Conservation (phyloP, 2,113 vertebrate genomes). For the Myiozetetes cayanensis region DNA sequence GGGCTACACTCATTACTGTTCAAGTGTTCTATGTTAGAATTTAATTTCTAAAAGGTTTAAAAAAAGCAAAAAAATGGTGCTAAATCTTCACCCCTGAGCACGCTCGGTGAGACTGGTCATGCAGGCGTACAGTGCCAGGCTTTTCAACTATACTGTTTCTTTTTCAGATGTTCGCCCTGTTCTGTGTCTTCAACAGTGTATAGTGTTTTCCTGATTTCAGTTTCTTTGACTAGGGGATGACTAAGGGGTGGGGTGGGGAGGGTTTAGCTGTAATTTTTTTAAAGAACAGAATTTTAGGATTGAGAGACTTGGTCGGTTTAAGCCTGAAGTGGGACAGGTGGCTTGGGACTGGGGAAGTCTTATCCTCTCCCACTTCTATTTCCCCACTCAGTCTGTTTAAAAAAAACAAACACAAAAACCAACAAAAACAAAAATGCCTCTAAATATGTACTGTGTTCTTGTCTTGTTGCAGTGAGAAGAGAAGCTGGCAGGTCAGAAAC, state of each 20-base stretch:
- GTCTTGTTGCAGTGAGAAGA: slow-evolving; percentile 51
- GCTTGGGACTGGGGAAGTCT: slow-evolving; percentile 64
- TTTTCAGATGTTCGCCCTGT: slow-evolving; percentile 74
- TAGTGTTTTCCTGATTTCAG: slow-evolving; percentile 64
- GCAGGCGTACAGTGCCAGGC: slow-evolving; percentile 75
- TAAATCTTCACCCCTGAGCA: slow-evolving; percentile 80
- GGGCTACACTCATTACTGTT: slow-evolving; percentile 81
- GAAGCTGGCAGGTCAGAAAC: slow-evolving; percentile 46
- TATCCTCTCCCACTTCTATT: slow-evolving; percentile 53
- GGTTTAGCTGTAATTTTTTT: slow-evolving; percentile 74
- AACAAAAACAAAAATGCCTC: slow-evolving; percentile 49
- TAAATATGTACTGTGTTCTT: slow-evolving; percentile 56
- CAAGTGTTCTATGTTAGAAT: slow-evolving; percentile 79
- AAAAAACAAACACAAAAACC: background rate
- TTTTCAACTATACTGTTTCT: slow-evolving; percentile 65
- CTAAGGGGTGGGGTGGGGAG: slow-evolving; percentile 49
- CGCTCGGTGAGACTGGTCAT: slow-evolving; percentile 80
- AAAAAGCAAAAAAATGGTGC: slow-evolving; percentile 80
- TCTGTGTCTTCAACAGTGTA: slow-evolving; percentile 71
- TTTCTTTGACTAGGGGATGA: slow-evolving; percentile 68
- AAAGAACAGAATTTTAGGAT: slow-evolving; percentile 69
- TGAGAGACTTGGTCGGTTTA: slow-evolving; percentile 57
- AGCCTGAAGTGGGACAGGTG: slow-evolving; percentile 55
- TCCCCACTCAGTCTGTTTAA: slow-evolving; percentile 26
- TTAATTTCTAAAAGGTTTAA: slow-evolving; percentile 77